Percentiles rank a stretch among this genome's conserved stretches.
Evolutionary conservation across 1,140 invertebrate species (phyloP).

Genomic region (Diorhabda carinulata): DNA sequence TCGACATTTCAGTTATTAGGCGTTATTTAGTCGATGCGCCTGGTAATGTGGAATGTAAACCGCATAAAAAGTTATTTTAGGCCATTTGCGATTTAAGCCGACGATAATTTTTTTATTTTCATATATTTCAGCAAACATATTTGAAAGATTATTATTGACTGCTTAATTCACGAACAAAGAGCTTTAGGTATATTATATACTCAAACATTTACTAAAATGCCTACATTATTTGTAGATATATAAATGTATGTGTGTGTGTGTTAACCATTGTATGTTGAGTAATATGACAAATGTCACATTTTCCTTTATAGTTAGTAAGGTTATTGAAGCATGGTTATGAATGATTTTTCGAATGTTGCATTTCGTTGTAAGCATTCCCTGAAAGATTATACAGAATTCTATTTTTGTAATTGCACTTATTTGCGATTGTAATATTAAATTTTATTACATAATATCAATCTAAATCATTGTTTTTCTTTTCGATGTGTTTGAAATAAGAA

Average conservation of each 20-base stretch:
- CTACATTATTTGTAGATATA: neutral
- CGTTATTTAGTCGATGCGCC: too few species aligned
- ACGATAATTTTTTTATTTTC: too few species aligned
- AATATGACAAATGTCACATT: neutral
- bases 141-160: too few species aligned
- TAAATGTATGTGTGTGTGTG: constrained; percentile 1
- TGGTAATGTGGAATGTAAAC: too few species aligned
- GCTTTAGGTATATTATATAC: neutral
- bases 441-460: constrained; percentile 5
- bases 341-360: constrained; percentile 16
- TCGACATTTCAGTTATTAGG: too few species aligned
- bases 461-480: too few species aligned
- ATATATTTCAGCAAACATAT: too few species aligned
- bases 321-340: constrained; percentile 11
- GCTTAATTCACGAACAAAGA: neutral
- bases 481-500: too few species aligned
- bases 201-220: constrained; percentile 1
- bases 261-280: constrained; percentile 13
- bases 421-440: neutral
- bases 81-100: too few species aligned
- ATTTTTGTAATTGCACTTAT: constrained; percentile 18
- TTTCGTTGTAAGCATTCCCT: constrained; percentile 19
- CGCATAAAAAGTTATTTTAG: too few species aligned
- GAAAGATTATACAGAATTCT: constrained; percentile 10
- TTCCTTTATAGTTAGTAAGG: constrained; percentile 5